Evolutionary conservation across 2,888 invertebrate genomes (phyloP).

Genomic region (Latrodectus hesperus): DNA sequence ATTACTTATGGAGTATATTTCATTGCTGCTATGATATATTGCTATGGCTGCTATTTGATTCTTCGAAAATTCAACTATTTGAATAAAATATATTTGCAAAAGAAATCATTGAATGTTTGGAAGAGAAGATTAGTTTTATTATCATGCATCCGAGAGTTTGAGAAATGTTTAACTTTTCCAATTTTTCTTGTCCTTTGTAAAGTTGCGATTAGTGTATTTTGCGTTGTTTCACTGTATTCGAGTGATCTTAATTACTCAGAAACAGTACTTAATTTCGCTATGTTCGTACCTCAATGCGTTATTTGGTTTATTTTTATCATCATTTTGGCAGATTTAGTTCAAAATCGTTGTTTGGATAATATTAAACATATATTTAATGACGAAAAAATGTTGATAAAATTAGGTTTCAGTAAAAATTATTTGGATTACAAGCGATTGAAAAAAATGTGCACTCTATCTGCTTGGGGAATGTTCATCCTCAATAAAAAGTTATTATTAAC

Average conservation of each 20-base stretch:
- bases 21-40: neutral
- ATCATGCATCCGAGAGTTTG: neutral
- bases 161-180: constrained; percentile 10
- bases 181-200: constrained; percentile 3
- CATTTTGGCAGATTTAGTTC: constrained; percentile 2
- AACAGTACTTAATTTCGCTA: neutral
- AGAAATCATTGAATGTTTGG: neutral
- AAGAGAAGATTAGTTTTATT: neutral
- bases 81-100: neutral
- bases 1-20: constrained; percentile 1
- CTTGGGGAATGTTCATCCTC: constrained; percentile 20
- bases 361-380: neutral
- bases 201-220: constrained; percentile 11
- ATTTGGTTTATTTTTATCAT: constrained; percentile 13
- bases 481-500: constrained; percentile 17
- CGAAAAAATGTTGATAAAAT: neutral
- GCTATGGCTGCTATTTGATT: constrained; percentile 9
- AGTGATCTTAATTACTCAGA: neutral
- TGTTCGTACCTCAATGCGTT: neutral
- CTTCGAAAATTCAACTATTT: neutral
- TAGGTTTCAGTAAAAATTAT: neutral
- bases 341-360: neutral
- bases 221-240: constrained; percentile 7
- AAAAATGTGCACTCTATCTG: constrained; percentile 13
- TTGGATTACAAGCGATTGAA: constrained; percentile 23